Conservation (phyloP, 2,888 invertebrate species). For the Cosmia pyralina region DNA sequence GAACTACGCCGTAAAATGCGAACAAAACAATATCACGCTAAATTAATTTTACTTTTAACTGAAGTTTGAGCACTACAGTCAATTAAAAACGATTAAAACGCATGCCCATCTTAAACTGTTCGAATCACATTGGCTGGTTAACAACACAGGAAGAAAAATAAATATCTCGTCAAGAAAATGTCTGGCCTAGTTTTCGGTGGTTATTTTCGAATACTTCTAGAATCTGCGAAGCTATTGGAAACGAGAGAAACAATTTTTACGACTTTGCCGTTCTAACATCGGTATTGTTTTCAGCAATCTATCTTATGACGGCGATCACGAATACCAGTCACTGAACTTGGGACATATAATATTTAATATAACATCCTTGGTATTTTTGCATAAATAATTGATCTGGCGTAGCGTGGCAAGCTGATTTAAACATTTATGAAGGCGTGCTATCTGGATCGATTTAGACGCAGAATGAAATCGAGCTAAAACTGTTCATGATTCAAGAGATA, state of each 20-base stretch:
- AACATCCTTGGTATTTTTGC: slow-evolving; percentile 70
- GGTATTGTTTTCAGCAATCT: slow-evolving; percentile 49
- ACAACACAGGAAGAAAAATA: slow-evolving; percentile 22
- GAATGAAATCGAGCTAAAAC: slow-evolving; percentile 31
- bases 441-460: slow-evolving; percentile 27
- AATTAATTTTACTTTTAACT: slow-evolving; percentile 43
- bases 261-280: slow-evolving; percentile 23
- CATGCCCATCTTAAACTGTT: slow-evolving; percentile 21
- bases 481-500: slow-evolving; percentile 26
- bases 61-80: slow-evolving; percentile 19
- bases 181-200: slow-evolving; percentile 46
- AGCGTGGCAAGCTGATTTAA: slow-evolving; percentile 34
- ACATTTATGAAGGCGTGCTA: slow-evolving; percentile 30
- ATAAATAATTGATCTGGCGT: slow-evolving; percentile 56
- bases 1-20: slow-evolving; percentile 53
- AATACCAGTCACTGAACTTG: slow-evolving; percentile 63
- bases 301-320: slow-evolving; percentile 33
- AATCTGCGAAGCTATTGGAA: slow-evolving; percentile 40
- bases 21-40: slow-evolving; percentile 47
- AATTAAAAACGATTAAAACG: slow-evolving; percentile 36
- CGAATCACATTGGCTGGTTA: slow-evolving; percentile 8
- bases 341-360: slow-evolving; percentile 64
- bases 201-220: slow-evolving; percentile 56
- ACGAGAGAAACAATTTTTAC: slow-evolving; percentile 26
- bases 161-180: slow-evolving; percentile 34